A percentile compares a stretch with the other conserved stretches of the same genome.
Evolutionary conservation across 2,797 vertebrate genomes (phyloP).

Genomic region (Champsocephalus esox): DNA sequence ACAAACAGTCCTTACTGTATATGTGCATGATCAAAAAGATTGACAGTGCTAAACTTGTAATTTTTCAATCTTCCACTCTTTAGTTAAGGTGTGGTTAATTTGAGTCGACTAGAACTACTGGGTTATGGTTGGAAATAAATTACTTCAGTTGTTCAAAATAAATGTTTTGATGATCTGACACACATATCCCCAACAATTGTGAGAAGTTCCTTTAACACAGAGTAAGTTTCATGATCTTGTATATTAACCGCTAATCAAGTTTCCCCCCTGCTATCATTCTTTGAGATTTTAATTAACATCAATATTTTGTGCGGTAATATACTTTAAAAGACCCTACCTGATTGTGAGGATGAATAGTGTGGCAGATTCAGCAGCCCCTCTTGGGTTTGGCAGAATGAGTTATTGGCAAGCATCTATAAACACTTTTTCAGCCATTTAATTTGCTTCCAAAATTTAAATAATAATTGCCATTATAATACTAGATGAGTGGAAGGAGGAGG

Average conservation of each 20-base stretch:
- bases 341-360: background rate
- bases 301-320: slow-evolving; percentile 8
- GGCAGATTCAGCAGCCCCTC: background rate
- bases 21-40: background rate
- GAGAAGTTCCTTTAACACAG: background rate
- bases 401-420: slow-evolving; percentile 23
- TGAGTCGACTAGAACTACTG: no score
- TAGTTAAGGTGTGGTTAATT: no score
- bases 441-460: background rate
- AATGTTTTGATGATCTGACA: background rate
- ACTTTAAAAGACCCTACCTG: background rate
- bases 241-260: background rate
- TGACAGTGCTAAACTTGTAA: no score
- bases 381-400: background rate
- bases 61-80: background rate
- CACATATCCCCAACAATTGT: background rate
- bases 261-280: background rate
- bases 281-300: slow-evolving; percentile 2
- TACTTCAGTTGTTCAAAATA: background rate
- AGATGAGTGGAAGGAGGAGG: slow-evolving; percentile 15
- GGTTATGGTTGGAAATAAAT: background rate
- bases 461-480: slow-evolving; percentile 29
- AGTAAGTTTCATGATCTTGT: background rate
- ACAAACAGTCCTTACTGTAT: slow-evolving; percentile 1
- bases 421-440: slow-evolving; percentile 15